Conservation (phyloP, 2,113 vertebrate species). For the Aviceda subcristata region DNA sequence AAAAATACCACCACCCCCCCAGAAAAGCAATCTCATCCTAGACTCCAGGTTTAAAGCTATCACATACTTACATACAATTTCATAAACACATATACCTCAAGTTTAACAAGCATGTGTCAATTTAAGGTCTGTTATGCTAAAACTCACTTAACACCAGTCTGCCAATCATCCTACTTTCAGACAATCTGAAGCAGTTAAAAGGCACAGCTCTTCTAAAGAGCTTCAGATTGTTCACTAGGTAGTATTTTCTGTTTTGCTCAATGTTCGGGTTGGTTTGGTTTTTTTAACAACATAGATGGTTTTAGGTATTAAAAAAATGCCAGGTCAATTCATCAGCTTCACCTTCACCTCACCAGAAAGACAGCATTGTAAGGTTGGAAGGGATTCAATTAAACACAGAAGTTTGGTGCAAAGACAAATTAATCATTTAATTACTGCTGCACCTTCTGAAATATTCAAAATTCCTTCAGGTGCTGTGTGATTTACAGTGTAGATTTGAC, state of each 20-base stretch:
- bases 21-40: not conserved
- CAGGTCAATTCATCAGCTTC: not conserved
- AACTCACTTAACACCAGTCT: not conserved
- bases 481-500: not conserved
- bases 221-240: not conserved
- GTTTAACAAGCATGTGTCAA: not conserved
- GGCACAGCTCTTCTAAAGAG: not conserved
- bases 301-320: not conserved
- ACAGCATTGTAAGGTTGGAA: not conserved
- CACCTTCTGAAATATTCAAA: not conserved
- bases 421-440: not conserved
- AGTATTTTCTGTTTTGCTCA: not conserved
- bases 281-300: not conserved
- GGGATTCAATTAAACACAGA: not conserved
- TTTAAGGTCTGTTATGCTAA: not conserved
- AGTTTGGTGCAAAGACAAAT: not conserved
- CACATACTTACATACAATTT: not conserved
- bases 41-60: not conserved
- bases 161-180: not conserved
- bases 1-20: no score
- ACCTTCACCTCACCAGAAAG: not conserved
- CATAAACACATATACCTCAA: not conserved
- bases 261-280: rapidly evolving
- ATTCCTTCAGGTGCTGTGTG: not conserved
- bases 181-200: not conserved